These are phyloP conservation scores for Chaenogobius annularis DNA, from an alignment of 2,113 vertebrate species.

Conservation along the genomic window DNA sequence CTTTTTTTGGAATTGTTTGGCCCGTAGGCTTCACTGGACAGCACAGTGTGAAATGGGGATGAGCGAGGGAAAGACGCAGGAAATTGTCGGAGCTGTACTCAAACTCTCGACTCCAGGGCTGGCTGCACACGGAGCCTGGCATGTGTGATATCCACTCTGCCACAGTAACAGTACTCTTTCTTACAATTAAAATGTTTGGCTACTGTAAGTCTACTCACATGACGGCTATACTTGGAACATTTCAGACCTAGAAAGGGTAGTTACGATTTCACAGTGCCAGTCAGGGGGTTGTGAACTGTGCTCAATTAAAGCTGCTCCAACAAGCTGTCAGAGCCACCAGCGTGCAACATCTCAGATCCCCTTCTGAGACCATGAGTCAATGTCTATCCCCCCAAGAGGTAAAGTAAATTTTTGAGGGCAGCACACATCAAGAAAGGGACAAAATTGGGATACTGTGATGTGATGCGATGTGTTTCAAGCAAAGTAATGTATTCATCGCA, in stretches of 20 bases:
- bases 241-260: neutral
- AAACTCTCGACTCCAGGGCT: no score
- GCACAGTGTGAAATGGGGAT: no score
- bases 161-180: neutral
- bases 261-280: slow-evolving; percentile 21
- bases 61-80: no score
- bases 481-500: neutral
- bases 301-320: slow-evolving; percentile 46
- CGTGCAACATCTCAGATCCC: slow-evolving; percentile 30
- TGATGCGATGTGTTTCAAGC: neutral
- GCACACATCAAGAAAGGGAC: neutral
- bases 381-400: slow-evolving; percentile 17
- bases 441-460: slow-evolving; percentile 7
- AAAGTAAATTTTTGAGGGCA: slow-evolving; percentile 26
- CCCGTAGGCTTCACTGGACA: no score
- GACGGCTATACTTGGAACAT: neutral
- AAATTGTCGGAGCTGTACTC: no score
- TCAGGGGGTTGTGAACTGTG: slow-evolving; percentile 34
- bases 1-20: no score
- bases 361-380: slow-evolving; percentile 31
- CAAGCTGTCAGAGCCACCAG: slow-evolving; percentile 34
- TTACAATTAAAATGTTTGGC: neutral
- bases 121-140: no score
- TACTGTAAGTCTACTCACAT: neutral
- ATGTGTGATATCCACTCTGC: no score